These are phyloP conservation scores for Agrilus biguttatus DNA, from an alignment of 2,888 invertebrate species.

Conservation along the genomic window DNA sequence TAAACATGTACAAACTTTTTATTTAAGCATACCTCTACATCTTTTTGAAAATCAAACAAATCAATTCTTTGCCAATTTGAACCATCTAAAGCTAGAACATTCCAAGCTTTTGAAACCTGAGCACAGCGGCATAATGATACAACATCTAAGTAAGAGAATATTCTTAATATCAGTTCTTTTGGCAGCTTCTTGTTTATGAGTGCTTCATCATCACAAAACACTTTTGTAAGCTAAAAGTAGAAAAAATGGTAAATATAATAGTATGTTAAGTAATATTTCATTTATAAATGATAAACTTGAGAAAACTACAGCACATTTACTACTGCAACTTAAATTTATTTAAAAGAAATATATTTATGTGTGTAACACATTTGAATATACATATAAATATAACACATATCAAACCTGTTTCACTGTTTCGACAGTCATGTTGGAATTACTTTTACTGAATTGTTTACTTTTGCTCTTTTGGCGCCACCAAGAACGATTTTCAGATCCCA, in stretches of 20 bases:
- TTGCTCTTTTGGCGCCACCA: slow-evolving; percentile 20
- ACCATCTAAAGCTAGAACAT: slow-evolving; percentile 92
- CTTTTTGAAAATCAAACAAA: slow-evolving; percentile 94
- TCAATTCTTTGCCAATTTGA: slow-evolving; percentile 99
- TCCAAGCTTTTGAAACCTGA: slow-evolving; percentile 73
- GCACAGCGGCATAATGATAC: slow-evolving; percentile 92
- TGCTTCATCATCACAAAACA: slow-evolving; percentile 67
- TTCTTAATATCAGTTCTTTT: slow-evolving; percentile 85
- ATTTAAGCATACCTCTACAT: slow-evolving; percentile 69
- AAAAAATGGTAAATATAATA: slow-evolving; percentile 1
- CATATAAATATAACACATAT: no score
- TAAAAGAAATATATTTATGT: no score
- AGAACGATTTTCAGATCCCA: slow-evolving; percentile 12
- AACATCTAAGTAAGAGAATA: slow-evolving; percentile 91
- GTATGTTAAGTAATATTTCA: no score
- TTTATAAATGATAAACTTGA: no score
- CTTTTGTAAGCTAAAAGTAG: slow-evolving; percentile 52
- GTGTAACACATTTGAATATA: no score
- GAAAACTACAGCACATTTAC: no score
- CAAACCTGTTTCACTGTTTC: slow-evolving; percentile 20
- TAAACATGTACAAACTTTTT: not conserved
- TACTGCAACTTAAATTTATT: no score
- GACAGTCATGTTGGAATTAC: slow-evolving; percentile 19
- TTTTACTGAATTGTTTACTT: slow-evolving; percentile 15
- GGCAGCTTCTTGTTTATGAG: slow-evolving; percentile 90